Evolutionary conservation across 2,888 invertebrate genomes (phyloP).

Genomic region (Rhagium mordax): DNA sequence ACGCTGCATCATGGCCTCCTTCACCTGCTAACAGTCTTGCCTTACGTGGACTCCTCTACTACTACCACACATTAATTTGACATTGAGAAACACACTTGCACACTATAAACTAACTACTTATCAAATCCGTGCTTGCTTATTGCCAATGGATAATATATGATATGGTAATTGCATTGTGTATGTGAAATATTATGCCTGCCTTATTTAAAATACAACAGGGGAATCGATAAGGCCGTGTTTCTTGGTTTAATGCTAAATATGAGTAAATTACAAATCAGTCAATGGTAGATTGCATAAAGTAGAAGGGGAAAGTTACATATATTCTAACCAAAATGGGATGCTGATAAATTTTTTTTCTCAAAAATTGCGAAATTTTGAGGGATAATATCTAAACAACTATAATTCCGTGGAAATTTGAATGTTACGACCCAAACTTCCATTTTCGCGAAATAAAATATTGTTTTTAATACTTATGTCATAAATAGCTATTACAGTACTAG

Average conservation of each 20-base stretch:
- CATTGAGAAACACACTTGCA: constrained; percentile 46
- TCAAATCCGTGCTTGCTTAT: constrained; percentile 35
- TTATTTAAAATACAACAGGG: not conserved
- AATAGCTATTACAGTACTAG: too few relatives aligned
- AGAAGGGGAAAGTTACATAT: too few relatives aligned
- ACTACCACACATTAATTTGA: constrained; percentile 47
- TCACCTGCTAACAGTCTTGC: constrained; percentile 37
- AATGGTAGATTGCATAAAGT: too few relatives aligned
- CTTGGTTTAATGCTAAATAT: not conserved
- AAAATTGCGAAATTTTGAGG: too few relatives aligned
- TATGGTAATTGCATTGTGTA: constrained; percentile 28
- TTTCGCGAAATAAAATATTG: too few relatives aligned
- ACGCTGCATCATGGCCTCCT: constrained; percentile 32
- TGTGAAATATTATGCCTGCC: not conserved
- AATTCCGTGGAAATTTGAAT: too few relatives aligned
- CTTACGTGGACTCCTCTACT: constrained; percentile 40
- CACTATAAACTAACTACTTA: constrained; percentile 31
- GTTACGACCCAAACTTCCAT: too few relatives aligned
- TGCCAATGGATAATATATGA: constrained; percentile 34
- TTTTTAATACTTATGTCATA: too few relatives aligned
- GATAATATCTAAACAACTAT: too few relatives aligned
- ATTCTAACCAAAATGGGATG: too few relatives aligned
- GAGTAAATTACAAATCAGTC: too few relatives aligned
- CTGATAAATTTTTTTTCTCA: too few relatives aligned
- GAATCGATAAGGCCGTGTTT: not conserved